A percentile compares a stretch with the other conserved stretches of the same genome.
Conservation (phyloP, 2,888 invertebrate genomes). For the Hirtodrosophila duncani region DNA sequence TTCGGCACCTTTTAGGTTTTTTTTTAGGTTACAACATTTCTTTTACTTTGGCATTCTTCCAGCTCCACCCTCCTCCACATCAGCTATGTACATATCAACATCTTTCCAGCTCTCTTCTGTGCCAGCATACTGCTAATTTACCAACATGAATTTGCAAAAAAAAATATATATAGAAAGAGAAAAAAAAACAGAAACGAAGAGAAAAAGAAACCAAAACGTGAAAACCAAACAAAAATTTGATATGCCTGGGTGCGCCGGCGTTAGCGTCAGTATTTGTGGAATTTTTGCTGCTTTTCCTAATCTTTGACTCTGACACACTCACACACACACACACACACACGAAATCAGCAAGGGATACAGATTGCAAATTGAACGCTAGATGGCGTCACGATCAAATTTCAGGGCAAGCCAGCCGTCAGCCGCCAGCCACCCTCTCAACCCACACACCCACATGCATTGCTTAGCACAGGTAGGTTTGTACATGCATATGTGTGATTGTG, state of each 20-base stretch:
- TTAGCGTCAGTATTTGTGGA: constrained; percentile 46
- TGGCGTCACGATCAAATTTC: constrained; percentile 42
- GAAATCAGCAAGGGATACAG: constrained; percentile 10
- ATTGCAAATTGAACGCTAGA: constrained; percentile 25
- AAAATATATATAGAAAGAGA: constrained; percentile 44
- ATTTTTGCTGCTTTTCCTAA: constrained; percentile 57
- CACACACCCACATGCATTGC: too few species aligned
- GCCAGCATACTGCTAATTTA: constrained; percentile 53
- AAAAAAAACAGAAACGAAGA: constrained; percentile 19
- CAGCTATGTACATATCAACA: constrained; percentile 5
- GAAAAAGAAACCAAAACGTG: constrained; percentile 12
- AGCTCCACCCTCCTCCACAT: not conserved
- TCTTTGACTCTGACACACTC: constrained; percentile 19
- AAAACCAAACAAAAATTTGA: constrained; percentile 15
- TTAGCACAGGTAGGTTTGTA: too few species aligned
- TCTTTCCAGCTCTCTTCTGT: not conserved
- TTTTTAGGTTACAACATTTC: too few species aligned
- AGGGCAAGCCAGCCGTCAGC: too few species aligned
- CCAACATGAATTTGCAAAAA: constrained; percentile 59
- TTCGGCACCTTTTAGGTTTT: too few species aligned
- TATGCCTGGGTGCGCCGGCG: constrained; percentile 50
- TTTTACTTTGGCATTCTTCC: too few species aligned
- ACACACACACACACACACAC: constrained; percentile 5
- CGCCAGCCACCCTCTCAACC: too few species aligned
- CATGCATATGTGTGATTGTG: too few species aligned